Evolutionary conservation across 2,888 invertebrate genomes (phyloP).

Genomic region (Latrodectus hesperus): DNA sequence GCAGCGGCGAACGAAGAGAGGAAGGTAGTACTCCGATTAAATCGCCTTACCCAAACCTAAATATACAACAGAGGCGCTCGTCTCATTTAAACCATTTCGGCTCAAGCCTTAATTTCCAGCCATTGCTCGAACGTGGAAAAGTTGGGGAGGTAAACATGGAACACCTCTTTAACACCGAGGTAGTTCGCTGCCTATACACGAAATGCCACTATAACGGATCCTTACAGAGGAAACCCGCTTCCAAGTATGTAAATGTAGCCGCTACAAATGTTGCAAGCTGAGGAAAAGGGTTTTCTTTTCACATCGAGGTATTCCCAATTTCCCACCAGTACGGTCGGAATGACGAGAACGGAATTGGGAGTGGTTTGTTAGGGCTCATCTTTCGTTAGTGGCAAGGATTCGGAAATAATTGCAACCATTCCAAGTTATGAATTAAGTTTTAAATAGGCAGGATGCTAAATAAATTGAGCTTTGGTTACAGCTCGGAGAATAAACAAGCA

Average conservation of each 20-base stretch:
- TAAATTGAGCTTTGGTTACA: background rate
- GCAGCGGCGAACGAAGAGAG: background rate
- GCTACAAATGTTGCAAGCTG: slow-evolving; percentile 3
- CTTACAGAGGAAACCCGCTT: background rate
- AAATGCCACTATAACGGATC: slow-evolving; percentile 14
- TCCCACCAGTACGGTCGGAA: background rate
- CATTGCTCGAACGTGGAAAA: slow-evolving; percentile 19
- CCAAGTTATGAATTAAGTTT: background rate
- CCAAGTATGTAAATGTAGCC: slow-evolving; percentile 35
- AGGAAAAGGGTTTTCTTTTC: slow-evolving; percentile 3
- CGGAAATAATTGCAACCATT: background rate
- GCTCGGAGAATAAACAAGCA: background rate
- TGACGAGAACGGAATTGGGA: background rate
- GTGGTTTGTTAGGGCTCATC: slow-evolving; percentile 1
- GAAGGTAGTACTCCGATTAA: background rate
- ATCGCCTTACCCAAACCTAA: background rate
- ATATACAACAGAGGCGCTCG: slow-evolving; percentile 22
- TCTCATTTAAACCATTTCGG: slow-evolving; percentile 33
- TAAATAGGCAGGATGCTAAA: background rate
- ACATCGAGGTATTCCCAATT: background rate
- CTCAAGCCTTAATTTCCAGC: slow-evolving; percentile 16
- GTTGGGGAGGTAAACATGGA: slow-evolving; percentile 10
- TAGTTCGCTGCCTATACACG: background rate
- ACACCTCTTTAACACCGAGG: slow-evolving; percentile 14
- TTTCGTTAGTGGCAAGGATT: slow-evolving; percentile 2